Conservation (phyloP, 2,888 invertebrate genomes). For the Hyposoter dolosus region DNA sequence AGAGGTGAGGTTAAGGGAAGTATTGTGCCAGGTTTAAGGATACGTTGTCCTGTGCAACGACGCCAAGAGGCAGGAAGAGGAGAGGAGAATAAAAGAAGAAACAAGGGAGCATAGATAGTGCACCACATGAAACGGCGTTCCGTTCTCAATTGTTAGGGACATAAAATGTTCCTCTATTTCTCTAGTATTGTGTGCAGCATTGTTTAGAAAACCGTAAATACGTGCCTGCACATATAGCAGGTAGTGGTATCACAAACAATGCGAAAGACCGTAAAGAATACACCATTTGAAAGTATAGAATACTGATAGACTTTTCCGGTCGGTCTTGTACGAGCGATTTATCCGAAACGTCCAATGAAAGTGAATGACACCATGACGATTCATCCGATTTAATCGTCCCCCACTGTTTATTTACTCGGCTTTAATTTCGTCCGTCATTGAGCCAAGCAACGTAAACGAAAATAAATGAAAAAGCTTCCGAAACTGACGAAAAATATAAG, state of each 20-base stretch:
- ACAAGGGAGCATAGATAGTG: constrained; percentile 34
- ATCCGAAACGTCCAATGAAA: not conserved
- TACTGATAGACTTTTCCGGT: constrained; percentile 20
- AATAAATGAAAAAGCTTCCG: not conserved
- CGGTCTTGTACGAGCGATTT: not conserved
- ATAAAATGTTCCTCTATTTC: constrained; percentile 54
- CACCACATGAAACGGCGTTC: constrained; percentile 29
- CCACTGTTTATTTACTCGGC: not conserved
- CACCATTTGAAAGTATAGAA: constrained; percentile 45
- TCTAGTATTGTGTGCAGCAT: constrained; percentile 23
- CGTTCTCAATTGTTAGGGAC: constrained; percentile 36
- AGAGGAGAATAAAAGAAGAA: not conserved
- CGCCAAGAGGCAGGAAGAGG: constrained; percentile 2
- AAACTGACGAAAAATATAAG: constrained; percentile 1
- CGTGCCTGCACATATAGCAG: constrained; percentile 13
- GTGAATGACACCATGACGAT: not conserved
- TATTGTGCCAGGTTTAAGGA: constrained; percentile 37
- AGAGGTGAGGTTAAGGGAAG: constrained; percentile 53
- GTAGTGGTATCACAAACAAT: constrained; percentile 13
- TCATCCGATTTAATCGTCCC: not conserved
- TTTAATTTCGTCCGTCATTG: not conserved
- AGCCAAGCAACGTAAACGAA: not conserved
- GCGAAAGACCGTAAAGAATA: constrained; percentile 27
- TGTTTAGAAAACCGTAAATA: constrained; percentile 21
- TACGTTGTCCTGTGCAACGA: constrained; percentile 19